Conservation (phyloP, 2,797 vertebrate genomes). For the Sebastes taczanowskii region DNA sequence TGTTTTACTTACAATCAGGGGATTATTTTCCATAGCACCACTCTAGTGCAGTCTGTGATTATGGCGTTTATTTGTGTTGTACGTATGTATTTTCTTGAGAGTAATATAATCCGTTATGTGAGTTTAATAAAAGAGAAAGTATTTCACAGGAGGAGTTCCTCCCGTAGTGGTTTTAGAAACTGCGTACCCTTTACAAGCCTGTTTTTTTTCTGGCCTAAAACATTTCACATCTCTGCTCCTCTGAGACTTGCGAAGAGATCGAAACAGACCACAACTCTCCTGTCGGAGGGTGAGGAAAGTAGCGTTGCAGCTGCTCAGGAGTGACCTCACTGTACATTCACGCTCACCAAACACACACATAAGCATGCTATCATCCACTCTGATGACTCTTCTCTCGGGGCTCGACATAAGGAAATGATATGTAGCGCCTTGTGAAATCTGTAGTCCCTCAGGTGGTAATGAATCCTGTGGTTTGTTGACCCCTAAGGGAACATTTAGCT, state of each 20-base stretch:
- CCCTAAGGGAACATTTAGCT: not conserved
- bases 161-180: not conserved
- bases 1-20: slow-evolving; percentile 61
- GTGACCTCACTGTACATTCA: slow-evolving; percentile 57
- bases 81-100: slow-evolving; percentile 1
- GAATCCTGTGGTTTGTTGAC: not conserved
- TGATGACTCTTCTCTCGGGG: slow-evolving; percentile 9
- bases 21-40: slow-evolving; percentile 48
- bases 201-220: not conserved
- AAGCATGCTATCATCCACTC: not conserved
- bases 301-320: slow-evolving; percentile 50
- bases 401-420: slow-evolving; percentile 42
- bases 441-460: not conserved
- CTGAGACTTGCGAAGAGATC: slow-evolving; percentile 8
- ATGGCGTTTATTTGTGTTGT: slow-evolving; percentile 32
- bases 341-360: slow-evolving; percentile 5
- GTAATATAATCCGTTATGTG: slow-evolving; percentile 1
- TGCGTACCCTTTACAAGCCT: not conserved
- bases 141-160: slow-evolving; percentile 9
- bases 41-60: slow-evolving; percentile 6
- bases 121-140: not conserved
- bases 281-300: slow-evolving; percentile 21
- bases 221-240: slow-evolving; percentile 7
- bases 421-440: slow-evolving; percentile 18
- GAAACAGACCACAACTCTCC: slow-evolving; percentile 14